phyloP scores from a whole-genome alignment of 2,888 invertebrate genomes.

The Lepetodrilus schrolli region DNA sequence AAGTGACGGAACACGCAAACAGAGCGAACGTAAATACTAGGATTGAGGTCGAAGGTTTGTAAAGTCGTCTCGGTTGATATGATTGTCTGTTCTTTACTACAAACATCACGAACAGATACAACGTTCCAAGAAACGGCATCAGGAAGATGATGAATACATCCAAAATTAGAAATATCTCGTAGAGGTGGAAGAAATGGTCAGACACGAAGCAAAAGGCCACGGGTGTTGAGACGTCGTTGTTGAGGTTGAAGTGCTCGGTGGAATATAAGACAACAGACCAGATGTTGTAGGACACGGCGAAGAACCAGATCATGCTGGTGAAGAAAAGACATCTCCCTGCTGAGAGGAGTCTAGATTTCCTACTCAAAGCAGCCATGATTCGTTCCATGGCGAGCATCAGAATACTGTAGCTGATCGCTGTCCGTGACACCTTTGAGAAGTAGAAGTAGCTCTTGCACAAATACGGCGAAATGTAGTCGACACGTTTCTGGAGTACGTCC shows the following conservation, averaged over 20 bases:
- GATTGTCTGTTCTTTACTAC: constrained; percentile 37
- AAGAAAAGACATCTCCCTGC: constrained; percentile 66
- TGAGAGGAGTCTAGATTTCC: constrained; percentile 30
- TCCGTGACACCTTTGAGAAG: constrained; percentile 51
- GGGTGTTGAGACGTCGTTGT: background rate
- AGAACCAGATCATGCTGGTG: constrained; percentile 71
- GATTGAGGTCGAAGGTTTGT: constrained; percentile 41
- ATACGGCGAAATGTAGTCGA: constrained; percentile 45
- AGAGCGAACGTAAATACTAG: constrained; percentile 45
- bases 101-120: constrained; percentile 43
- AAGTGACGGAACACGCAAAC: constrained; percentile 45
- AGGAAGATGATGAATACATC: constrained; percentile 58
- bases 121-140: constrained; percentile 45
- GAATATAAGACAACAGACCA: constrained; percentile 67
- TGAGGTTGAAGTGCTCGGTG: constrained; percentile 31
- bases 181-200: constrained; percentile 52
- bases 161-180: constrained; percentile 51
- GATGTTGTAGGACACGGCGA: constrained; percentile 68
- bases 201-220: constrained; percentile 52
- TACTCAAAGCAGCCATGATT: constrained; percentile 41
- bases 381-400: constrained; percentile 48
- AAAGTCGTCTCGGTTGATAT: constrained; percentile 32
- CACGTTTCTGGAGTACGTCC: constrained; percentile 46
- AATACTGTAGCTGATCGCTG: constrained; percentile 35
- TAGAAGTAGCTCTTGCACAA: constrained; percentile 56